Evolutionary conservation across 1,140 invertebrate genomes (phyloP).

Genomic region (Heliconius himera): DNA sequence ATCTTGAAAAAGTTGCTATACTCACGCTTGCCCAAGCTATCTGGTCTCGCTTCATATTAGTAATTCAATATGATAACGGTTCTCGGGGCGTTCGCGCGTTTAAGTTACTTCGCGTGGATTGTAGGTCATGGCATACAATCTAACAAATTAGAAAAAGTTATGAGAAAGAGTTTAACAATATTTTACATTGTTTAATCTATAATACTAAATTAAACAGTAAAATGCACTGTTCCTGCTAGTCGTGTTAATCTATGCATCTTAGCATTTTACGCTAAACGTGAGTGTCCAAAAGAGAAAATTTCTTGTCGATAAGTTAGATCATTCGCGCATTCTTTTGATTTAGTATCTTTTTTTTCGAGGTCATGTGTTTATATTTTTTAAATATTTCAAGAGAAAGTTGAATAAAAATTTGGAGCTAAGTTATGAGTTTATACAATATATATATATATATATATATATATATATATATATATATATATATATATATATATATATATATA

Average conservation of each 20-base stretch:
- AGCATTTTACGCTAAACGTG: neutral
- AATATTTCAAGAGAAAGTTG: constrained; percentile 69
- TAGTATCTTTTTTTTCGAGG: constrained; percentile 67
- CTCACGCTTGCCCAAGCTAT: constrained; percentile 43
- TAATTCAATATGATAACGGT: constrained; percentile 76
- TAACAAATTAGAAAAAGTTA: constrained; percentile 26
- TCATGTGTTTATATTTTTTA: constrained; percentile 61
- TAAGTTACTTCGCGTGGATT: constrained; percentile 51
- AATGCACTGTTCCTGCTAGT: neutral
- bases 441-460: no score
- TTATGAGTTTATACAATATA: neutral
- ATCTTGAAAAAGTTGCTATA: constrained; percentile 53
- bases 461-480: no score
- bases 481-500: no score
- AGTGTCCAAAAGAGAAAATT: constrained; percentile 57
- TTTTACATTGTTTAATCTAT: neutral
- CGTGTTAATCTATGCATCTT: neutral
- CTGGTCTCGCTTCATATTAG: constrained; percentile 60
- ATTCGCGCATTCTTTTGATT: constrained; percentile 55
- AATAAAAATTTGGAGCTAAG: constrained; percentile 32
- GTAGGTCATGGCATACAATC: constrained; percentile 60
- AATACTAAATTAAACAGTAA: neutral
- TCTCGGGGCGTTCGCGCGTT: constrained; percentile 58
- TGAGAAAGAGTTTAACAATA: neutral
- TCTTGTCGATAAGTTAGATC: constrained; percentile 40